Percentiles rank a stretch among this genome's conserved stretches.
Evolutionary conservation across 2,888 invertebrate species (phyloP).

Genomic region (Scrobipalpa costella): DNA sequence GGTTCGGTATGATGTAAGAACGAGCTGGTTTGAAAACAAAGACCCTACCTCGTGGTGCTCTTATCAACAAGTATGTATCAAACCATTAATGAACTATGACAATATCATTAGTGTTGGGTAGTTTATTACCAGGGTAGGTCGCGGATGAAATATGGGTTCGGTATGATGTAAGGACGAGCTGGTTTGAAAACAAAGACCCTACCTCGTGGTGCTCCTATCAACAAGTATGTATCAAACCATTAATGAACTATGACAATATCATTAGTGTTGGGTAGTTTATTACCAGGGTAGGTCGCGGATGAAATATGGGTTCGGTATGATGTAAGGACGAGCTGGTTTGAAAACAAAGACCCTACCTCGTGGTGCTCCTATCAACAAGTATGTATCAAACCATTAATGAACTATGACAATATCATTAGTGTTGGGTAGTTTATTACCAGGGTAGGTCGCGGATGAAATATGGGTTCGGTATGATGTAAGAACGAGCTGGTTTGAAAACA

Average conservation of each 20-base stretch:
- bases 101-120: constrained; percentile 10
- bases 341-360: no score
- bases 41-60: background rate
- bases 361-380: background rate
- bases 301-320: background rate
- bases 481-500: background rate
- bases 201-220: background rate
- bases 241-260: background rate
- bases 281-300: constrained; percentile 9
- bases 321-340: background rate
- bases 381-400: background rate
- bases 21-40: no score
- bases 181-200: background rate
- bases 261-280: constrained; percentile 9
- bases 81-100: background rate
- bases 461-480: background rate
- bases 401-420: background rate
- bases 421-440: constrained; percentile 1
- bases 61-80: background rate
- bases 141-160: background rate
- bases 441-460: constrained; percentile 7
- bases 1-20: no score
- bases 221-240: background rate
- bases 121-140: constrained; percentile 3
- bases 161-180: background rate